A percentile compares a stretch with the other conserved stretches of the same genome.
These are phyloP conservation scores for Holotrichia oblita DNA, from an alignment of 1,140 invertebrate genomes.

Conservation along the genomic window DNA sequence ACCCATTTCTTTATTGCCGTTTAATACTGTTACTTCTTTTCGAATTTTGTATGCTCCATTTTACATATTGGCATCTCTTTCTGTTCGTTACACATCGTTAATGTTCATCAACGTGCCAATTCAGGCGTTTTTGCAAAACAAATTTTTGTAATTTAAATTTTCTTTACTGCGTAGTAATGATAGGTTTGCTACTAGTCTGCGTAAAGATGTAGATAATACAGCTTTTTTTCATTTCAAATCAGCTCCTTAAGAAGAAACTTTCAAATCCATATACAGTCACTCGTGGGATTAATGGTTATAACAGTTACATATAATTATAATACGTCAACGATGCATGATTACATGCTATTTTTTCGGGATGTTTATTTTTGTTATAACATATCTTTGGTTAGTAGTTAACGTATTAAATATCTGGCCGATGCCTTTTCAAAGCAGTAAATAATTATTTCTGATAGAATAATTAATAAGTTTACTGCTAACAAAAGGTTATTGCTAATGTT, in stretches of 20 bases:
- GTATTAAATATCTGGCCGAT: too few species aligned
- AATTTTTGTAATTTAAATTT: constrained; percentile 15
- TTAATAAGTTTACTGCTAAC: too few species aligned
- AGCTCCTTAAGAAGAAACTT: neutral
- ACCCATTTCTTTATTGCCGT: neutral
- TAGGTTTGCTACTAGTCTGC: neutral
- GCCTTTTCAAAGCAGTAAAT: too few species aligned
- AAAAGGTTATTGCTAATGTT: too few species aligned
- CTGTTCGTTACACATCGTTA: constrained; percentile 30
- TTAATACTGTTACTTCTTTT: neutral
- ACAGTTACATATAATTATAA: neutral
- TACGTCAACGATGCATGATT: neutral
- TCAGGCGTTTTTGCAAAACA: constrained; percentile 14
- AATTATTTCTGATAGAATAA: too few species aligned
- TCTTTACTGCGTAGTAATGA: neutral
- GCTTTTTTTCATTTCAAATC: neutral
- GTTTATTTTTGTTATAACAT: neutral
- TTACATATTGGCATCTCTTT: neutral
- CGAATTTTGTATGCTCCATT: neutral
- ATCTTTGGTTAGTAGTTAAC: too few species aligned
- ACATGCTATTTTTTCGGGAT: neutral
- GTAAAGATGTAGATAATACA: neutral
- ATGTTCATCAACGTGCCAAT: neutral
- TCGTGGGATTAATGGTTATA: neutral
- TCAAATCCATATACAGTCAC: neutral